Conservation (phyloP, 2,113 vertebrate species). For the Gadus chalcogrammus region DNA sequence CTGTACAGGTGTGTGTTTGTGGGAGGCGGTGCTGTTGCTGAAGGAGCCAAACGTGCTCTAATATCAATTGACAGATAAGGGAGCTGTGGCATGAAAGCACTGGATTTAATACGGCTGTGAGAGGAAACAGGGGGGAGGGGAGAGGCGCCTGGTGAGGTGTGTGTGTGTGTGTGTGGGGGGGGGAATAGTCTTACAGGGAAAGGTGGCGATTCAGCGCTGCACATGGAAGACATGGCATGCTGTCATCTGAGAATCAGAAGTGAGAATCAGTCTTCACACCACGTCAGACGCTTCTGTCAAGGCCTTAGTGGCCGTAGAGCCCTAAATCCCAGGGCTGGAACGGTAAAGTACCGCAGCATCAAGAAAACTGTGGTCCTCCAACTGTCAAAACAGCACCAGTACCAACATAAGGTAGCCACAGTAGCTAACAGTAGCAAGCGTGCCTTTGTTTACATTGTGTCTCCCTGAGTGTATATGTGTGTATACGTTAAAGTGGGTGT, state of each 20-base stretch:
- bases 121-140: slow-evolving; percentile 9
- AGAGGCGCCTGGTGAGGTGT: slow-evolving; percentile 2
- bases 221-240: slow-evolving; percentile 34
- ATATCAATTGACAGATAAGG: slow-evolving; percentile 48
- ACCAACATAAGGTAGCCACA: too few relatives aligned
- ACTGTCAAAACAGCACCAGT: too few relatives aligned
- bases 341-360: too few relatives aligned
- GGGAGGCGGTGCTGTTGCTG: too few relatives aligned
- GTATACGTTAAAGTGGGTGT: too few relatives aligned
- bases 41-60: slow-evolving; percentile 22
- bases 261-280: slow-evolving; percentile 49
- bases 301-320: slow-evolving; percentile 18
- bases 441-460: too few relatives aligned
- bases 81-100: slow-evolving; percentile 30
- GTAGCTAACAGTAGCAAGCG: too few relatives aligned
- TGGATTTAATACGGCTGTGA: too few relatives aligned
- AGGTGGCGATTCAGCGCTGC: slow-evolving; percentile 27
- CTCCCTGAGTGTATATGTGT: too few relatives aligned
- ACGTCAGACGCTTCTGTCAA: slow-evolving; percentile 33
- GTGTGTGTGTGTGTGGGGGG: slow-evolving; percentile 15
- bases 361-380: too few relatives aligned
- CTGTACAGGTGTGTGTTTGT: background rate
- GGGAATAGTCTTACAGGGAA: slow-evolving; percentile 23
- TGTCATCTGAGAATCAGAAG: slow-evolving; percentile 39
- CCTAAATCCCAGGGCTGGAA: too few relatives aligned